phyloP scores from a whole-genome alignment of 2,888 invertebrate genomes.

The Sympetrum striolatum region DNA sequence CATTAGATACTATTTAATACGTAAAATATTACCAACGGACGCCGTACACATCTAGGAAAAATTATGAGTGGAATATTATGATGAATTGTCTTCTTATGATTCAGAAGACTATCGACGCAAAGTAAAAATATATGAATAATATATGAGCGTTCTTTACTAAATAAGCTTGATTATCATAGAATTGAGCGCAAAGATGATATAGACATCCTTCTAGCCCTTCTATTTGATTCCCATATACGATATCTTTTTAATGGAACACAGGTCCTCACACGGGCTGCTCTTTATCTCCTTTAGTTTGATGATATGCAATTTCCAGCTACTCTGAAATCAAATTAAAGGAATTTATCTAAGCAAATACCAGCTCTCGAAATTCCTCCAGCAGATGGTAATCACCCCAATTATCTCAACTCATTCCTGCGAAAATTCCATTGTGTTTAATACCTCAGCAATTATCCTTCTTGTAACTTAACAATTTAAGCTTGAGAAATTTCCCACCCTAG shows the following conservation, averaged over 20 bases:
- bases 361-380: not conserved
- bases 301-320: not conserved
- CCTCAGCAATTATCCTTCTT: not conserved
- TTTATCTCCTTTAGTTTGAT: not conserved
- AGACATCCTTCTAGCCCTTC: not conserved
- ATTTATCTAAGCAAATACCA: no score
- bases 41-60: no score
- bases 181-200: not conserved
- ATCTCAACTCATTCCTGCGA: not conserved
- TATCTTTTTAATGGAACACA: no score
- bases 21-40: no score
- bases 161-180: not conserved
- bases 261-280: not conserved
- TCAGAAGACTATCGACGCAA: no score
- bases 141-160: no score
- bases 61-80: no score
- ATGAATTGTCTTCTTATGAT: no score
- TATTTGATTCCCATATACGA: not conserved
- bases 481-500: not conserved
- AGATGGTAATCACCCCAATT: not conserved
- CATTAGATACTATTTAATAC: no score
- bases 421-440: not conserved
- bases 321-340: no score
- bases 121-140: no score
- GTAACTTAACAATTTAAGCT: not conserved